Evolutionary conservation across 1,140 invertebrate genomes (phyloP).

Genomic region (Drosophila navojoa): DNA sequence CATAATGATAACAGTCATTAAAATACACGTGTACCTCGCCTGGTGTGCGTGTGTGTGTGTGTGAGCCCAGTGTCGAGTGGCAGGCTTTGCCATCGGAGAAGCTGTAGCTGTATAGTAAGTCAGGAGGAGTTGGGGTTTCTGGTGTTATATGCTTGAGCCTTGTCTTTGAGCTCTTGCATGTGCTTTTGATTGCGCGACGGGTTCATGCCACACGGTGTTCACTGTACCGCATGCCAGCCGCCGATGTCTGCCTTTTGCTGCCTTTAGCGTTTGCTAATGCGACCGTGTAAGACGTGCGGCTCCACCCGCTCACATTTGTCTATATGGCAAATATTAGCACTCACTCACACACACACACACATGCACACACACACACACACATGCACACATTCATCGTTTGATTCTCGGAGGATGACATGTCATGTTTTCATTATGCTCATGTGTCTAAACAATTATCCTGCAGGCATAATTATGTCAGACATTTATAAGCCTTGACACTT

Average conservation of each 20-base stretch:
- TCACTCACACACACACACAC: slow-evolving; percentile 34
- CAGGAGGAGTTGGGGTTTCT: not conserved
- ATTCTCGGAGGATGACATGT: slow-evolving; percentile 80
- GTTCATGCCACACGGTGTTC: slow-evolving; percentile 1
- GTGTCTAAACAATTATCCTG: slow-evolving; percentile 84
- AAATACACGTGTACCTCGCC: slow-evolving; percentile 52
- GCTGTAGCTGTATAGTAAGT: not conserved
- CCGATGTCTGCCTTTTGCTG: slow-evolving; percentile 8
- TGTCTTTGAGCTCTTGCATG: slow-evolving; percentile 20
- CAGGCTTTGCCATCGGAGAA: not conserved
- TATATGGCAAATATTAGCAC: slow-evolving; percentile 54
- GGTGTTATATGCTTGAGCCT: not conserved
- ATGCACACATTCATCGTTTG: slow-evolving; percentile 40
- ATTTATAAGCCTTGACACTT: slow-evolving; percentile 84
- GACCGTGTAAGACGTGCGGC: slow-evolving; percentile 53
- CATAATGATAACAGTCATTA: slow-evolving; percentile 82
- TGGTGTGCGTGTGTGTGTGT: slow-evolving; percentile 20
- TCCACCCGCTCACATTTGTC: slow-evolving; percentile 8
- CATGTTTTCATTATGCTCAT: slow-evolving; percentile 84
- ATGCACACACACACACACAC: slow-evolving; percentile 10
- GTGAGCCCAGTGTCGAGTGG: slow-evolving; percentile 9
- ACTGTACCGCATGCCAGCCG: slow-evolving; percentile 23
- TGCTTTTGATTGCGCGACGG: slow-evolving; percentile 39
- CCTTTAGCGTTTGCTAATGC: slow-evolving; percentile 70
- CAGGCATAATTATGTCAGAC: slow-evolving; percentile 82